Conservation (phyloP, 2,888 invertebrate genomes). For the Xylophagus ater region DNA sequence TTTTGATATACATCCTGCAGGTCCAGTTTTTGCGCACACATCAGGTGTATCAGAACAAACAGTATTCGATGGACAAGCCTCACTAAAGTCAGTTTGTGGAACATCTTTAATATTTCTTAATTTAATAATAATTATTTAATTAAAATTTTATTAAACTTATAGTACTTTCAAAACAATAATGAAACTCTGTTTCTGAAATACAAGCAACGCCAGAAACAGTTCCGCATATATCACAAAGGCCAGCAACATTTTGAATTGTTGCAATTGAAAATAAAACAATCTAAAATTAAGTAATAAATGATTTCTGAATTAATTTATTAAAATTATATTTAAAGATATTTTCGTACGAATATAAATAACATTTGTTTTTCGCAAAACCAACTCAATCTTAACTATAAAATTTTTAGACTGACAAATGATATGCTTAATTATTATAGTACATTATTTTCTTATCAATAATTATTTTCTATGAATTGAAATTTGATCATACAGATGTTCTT, state of each 20-base stretch:
- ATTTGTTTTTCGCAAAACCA: too few species aligned
- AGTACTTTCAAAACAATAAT: constrained; percentile 4
- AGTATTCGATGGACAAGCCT: neutral
- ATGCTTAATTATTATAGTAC: too few species aligned
- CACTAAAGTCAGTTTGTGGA: too few species aligned
- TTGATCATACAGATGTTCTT: too few species aligned
- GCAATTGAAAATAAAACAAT: neutral
- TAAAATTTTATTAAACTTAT: too few species aligned
- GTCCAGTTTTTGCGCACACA: neutral
- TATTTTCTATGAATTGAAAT: too few species aligned
- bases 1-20: constrained; percentile 1
- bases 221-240: constrained; percentile 11
- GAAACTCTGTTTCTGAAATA: constrained; percentile 2
- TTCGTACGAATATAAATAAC: too few species aligned
- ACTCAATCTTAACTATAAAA: too few species aligned
- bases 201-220: constrained; percentile 6
- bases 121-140: too few species aligned
- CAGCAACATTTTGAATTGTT: neutral
- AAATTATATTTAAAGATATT: neutral
- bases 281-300: neutral
- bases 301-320: neutral
- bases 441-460: too few species aligned
- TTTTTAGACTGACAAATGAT: too few species aligned
- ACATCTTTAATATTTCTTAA: too few species aligned
- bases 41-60: constrained; percentile 1